Evolutionary conservation across 2,113 vertebrate genomes (phyloP), one percentile per base, ranked within the genome.

Genomic region (Steatornis caripensis): DNA sequence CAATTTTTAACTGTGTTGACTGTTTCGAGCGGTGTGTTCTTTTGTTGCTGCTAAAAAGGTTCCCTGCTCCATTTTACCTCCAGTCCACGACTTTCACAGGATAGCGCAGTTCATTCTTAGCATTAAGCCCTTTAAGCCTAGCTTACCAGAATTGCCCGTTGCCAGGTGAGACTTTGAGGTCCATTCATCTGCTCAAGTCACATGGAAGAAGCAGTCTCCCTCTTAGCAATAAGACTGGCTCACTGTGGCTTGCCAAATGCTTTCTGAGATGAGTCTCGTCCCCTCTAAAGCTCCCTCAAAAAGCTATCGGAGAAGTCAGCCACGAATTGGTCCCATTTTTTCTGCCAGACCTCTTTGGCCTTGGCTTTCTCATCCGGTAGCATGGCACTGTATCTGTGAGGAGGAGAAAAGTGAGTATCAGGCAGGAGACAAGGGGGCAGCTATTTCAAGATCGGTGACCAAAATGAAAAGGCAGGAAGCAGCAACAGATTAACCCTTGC

Each of bases 311-410:
- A 78, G 87, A 98, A 75, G 26, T 98, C 97, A 34, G 96, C 95
- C 41, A 99, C 97, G 97, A 99, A 99, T 22, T 95, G 91, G 64
- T 99, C 94, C 99, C 99, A 99, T 93, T 96, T 98, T 84, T 89
- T 97, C 87, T 98, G 97, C 98, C 99, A 99, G 94, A 98, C 62
- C 41, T 84, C 82, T 92, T 88, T 80, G 8, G 98, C 97, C 71
- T 97, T 92, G 37, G 97, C 75, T 97, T 98, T 98, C 77, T 98
- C 95, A 7, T 80, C 15, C 0, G 81, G 91, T 9, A 58, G 84
- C 97, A 99, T 95, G 78, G 98, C 96, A 21, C 99, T 99, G 93
- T 99, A 99, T 96, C 99, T 99, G 98, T 18, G 29, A 65, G 75
- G 60, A 89, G 37, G 62, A 90, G 55, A 72, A 53, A 86, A 74